A percentile compares a stretch with the other conserved stretches of the same genome.
Evolutionary conservation across 1,140 invertebrate species (phyloP).

Genomic region (Hermetia illucens): DNA sequence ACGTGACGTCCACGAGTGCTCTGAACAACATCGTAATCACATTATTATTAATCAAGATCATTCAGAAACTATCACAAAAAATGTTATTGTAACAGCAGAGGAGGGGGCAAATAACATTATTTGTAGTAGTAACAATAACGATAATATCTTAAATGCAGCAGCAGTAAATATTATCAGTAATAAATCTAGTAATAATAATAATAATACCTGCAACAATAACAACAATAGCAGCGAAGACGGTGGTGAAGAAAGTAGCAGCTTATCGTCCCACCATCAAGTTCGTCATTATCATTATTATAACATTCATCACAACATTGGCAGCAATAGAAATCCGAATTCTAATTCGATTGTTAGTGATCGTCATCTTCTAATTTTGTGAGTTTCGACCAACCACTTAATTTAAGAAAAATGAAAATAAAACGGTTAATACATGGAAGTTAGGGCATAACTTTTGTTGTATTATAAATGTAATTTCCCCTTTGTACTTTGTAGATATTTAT

Average conservation of each 20-base stretch:
- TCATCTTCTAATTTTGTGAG: too few relatives aligned
- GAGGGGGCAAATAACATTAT: constrained; percentile 6
- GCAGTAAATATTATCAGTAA: neutral
- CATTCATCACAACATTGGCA: too few relatives aligned
- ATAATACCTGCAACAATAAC: neutral
- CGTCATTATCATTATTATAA: too few relatives aligned
- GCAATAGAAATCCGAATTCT: too few relatives aligned
- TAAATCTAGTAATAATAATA: neutral
- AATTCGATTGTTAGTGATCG: too few relatives aligned
- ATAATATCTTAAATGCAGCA: neutral
- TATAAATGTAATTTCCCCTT: too few relatives aligned
- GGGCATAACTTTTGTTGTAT: too few relatives aligned
- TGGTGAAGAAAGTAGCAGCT: constrained; percentile 8
- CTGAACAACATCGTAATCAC: neutral
- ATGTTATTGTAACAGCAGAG: neutral
- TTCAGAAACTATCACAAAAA: neutral
- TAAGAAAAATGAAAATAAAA: too few relatives aligned
- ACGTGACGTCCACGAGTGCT: neutral
- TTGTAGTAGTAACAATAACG: neutral
- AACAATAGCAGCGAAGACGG: neutral
- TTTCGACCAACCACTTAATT: too few relatives aligned
- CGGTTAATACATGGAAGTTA: too few relatives aligned
- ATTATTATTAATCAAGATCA: neutral
- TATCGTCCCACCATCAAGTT: too few relatives aligned
- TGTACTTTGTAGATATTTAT: too few relatives aligned